phyloP scores from a whole-genome alignment of 2,888 invertebrate species.

The Smittia aterrima region DNA sequence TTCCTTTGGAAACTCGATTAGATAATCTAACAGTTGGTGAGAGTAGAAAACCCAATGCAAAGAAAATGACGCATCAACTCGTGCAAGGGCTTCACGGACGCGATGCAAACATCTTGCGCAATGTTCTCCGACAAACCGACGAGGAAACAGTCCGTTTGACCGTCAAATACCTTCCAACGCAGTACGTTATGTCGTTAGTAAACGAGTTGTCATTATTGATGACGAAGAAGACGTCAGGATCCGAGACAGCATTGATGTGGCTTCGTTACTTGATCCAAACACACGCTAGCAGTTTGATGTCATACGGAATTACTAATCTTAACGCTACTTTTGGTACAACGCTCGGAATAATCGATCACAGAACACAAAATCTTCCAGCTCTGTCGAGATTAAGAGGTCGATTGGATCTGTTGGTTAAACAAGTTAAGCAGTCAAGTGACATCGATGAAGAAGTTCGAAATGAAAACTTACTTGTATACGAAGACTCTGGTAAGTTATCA shows the following conservation, averaged over 20 bases:
- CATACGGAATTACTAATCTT: constrained; percentile 50
- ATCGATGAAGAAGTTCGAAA: constrained; percentile 48
- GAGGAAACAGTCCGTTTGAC: constrained; percentile 70
- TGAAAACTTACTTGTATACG: constrained; percentile 48
- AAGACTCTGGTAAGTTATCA: constrained; percentile 47
- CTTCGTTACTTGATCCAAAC: constrained; percentile 49
- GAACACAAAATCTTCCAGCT: constrained; percentile 50
- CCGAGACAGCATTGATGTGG: constrained; percentile 50
- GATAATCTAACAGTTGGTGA: constrained; percentile 70
- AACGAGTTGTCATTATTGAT: constrained; percentile 70
- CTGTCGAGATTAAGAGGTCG: constrained; percentile 51
- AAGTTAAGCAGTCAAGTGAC: constrained; percentile 51
- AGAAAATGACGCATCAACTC: constrained; percentile 77
- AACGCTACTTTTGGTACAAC: constrained; percentile 50
- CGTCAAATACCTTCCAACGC: constrained; percentile 70
- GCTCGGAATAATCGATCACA: constrained; percentile 53
- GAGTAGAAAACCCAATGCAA: constrained; percentile 58
- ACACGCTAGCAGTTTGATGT: constrained; percentile 53
- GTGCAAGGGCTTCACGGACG: constrained; percentile 84
- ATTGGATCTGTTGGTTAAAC: constrained; percentile 51
- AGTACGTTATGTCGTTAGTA: constrained; percentile 69
- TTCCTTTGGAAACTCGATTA: constrained; percentile 77
- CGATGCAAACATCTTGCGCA: constrained; percentile 69
- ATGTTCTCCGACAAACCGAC: constrained; percentile 68
- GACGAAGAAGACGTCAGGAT: constrained; percentile 62